Conservation (phyloP, 2,113 vertebrate genomes). For the Oceanites oceanicus region DNA sequence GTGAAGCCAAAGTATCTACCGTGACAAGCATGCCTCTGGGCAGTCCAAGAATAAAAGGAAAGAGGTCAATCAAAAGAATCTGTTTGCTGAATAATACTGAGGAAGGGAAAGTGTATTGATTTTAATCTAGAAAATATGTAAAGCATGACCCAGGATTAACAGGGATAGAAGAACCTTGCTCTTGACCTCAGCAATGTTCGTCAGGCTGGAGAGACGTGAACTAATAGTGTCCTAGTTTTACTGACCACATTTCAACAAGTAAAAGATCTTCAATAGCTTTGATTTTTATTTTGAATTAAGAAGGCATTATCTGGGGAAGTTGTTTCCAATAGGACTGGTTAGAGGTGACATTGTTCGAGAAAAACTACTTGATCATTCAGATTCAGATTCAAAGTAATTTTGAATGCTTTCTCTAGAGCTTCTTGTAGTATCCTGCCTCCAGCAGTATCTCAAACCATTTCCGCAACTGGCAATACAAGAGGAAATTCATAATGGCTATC, state of each 20-base stretch:
- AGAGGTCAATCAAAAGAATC: background rate
- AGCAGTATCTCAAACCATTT: background rate
- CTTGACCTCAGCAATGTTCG: background rate
- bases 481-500: accelerated
- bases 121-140: background rate
- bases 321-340: background rate
- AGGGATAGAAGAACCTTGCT: background rate
- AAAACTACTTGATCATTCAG: background rate
- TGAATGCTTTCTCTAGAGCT: background rate
- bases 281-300: background rate
- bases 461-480: background rate
- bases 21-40: background rate
- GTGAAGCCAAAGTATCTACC: background rate
- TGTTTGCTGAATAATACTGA: background rate
- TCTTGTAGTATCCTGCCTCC: background rate
- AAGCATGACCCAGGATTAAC: background rate
- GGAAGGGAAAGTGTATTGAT: background rate
- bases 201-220: background rate
- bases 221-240: background rate
- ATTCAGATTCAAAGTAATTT: background rate
- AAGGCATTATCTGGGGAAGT: background rate
- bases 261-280: background rate
- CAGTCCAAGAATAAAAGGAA: background rate
- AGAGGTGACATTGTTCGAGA: background rate
- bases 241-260: background rate